Base-by-base conservation (phyloP, 2,888 invertebrate genomes). In the Epinotia brunnichana region DNA sequence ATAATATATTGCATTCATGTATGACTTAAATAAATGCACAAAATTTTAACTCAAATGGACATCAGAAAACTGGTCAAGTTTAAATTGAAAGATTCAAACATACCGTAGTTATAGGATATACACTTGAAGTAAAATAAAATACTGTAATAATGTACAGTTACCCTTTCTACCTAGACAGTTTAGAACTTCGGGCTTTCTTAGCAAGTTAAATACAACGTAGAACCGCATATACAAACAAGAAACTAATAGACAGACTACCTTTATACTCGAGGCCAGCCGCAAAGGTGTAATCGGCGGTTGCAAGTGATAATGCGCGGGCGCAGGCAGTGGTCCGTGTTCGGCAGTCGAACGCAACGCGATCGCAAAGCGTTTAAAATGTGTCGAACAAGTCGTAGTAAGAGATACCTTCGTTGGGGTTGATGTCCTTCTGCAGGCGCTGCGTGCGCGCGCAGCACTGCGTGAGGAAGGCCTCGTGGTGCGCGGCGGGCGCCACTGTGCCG, bases 401-500 rank as follows among this genome's bases (percentile, higher is more conserved):
- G 19, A 35, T 70, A 90, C 91, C 88, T 76, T 87, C 80, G 67
- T 84, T 79, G 94, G 80, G 92, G 59, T 95, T 94, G 78, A 98
- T 95, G 15, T 97, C 98, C 84, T 97, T 97, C 86, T 97, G 98
- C 85, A 97, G 95, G 11, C 96, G 96, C 84, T 97, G 96, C 76
- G 99, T 94, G 77, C 98, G 95, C 87, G 98, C 97, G 89, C 97
- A 96, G 91, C 99, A 99, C 82, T 98, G 97, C 76, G 96, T 96
- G 79, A 99, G 97, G 88, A 98, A 98, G 81, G 96, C 96, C 87
- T 98, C 97, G 89, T 99, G 98, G 89, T 99, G 98, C 74, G 95
- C 96, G 72, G 97, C 94, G 73, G 96, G 95, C 83, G 97, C 95
- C 77, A 99, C 93, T 79, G 96, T 94, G 54, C 98, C 97, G 15